A percentile compares a stretch with the other conserved stretches of the same genome.
These are phyloP conservation scores for Charina bottae DNA, from an alignment of 2,113 vertebrate genomes.

Conservation along the genomic window DNA sequence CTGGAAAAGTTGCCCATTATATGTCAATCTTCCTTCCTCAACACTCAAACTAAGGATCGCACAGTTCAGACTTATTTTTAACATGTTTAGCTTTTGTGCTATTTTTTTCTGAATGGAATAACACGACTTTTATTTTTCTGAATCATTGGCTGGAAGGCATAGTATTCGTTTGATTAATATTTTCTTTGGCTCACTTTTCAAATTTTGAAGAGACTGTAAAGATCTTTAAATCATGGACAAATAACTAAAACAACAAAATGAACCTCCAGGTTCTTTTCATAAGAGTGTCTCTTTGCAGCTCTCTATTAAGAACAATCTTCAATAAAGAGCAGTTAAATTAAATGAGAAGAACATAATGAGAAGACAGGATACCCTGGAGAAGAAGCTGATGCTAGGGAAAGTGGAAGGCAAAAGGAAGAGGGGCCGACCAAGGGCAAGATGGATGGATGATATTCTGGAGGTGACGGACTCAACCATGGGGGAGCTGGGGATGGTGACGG, in stretches of 20 bases:
- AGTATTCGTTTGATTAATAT: conserved; percentile 61
- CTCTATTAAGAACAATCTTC: conserved; percentile 57
- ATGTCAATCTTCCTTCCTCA: background rate
- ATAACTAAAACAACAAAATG: conserved; percentile 43
- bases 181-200: conserved; percentile 40
- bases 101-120: background rate
- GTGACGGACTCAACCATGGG: no score
- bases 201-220: conserved; percentile 59
- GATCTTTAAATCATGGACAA: conserved; percentile 60
- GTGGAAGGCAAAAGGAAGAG: no score
- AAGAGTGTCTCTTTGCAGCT: conserved; percentile 53
- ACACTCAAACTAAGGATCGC: conserved; percentile 3
- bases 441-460: no score
- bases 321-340: conserved; percentile 65
- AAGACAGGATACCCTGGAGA: no score
- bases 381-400: no score
- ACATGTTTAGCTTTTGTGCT: conserved; percentile 14
- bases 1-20: background rate
- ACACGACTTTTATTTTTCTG: conserved; percentile 46
- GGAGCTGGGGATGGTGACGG: no score
- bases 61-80: background rate
- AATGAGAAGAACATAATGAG: no score
- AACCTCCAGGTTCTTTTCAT: conserved; percentile 47
- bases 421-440: no score
- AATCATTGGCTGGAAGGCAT: conserved; percentile 47